Percentiles rank a stretch among this genome's conserved stretches.
phyloP scores from a whole-genome alignment of 2,888 invertebrate genomes.

The Halictus ligatus region DNA sequence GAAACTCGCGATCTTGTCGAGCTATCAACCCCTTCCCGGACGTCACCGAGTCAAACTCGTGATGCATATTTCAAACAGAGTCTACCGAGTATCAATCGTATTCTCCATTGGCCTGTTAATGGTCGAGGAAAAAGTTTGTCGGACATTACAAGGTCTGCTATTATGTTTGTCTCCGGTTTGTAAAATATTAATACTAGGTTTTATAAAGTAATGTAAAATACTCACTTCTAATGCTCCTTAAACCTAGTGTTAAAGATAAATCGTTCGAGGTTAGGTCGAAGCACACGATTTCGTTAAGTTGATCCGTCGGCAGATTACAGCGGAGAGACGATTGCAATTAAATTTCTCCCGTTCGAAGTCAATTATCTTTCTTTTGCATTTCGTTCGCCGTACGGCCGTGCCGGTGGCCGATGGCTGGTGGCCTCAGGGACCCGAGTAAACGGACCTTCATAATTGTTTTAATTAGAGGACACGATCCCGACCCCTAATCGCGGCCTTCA shows the following conservation, averaged over 20 bases:
- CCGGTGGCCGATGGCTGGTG: too few relatives aligned
- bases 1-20: background rate
- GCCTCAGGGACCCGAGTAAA: constrained; percentile 27
- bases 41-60: background rate
- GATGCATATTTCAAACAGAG: too few relatives aligned
- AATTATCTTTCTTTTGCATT: constrained; percentile 70
- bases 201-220: too few relatives aligned
- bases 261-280: constrained; percentile 21
- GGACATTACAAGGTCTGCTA: background rate
- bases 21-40: background rate
- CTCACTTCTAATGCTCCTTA: too few relatives aligned
- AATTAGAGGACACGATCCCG: constrained; percentile 67
- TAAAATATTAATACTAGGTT: too few relatives aligned
- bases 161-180: background rate
- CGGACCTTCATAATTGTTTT: constrained; percentile 70
- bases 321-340: constrained; percentile 65
- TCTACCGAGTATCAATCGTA: too few relatives aligned
- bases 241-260: too few relatives aligned
- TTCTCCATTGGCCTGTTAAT: too few relatives aligned
- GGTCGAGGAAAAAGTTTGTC: background rate
- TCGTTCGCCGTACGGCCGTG: constrained; percentile 16
- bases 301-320: constrained; percentile 18
- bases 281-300: background rate
- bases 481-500: constrained; percentile 33
- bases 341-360: constrained; percentile 57